A percentile compares a stretch with the other conserved stretches of the same genome.
Evolutionary conservation across 2,797 vertebrate species (phyloP).

Genomic region (Pampus argenteus): DNA sequence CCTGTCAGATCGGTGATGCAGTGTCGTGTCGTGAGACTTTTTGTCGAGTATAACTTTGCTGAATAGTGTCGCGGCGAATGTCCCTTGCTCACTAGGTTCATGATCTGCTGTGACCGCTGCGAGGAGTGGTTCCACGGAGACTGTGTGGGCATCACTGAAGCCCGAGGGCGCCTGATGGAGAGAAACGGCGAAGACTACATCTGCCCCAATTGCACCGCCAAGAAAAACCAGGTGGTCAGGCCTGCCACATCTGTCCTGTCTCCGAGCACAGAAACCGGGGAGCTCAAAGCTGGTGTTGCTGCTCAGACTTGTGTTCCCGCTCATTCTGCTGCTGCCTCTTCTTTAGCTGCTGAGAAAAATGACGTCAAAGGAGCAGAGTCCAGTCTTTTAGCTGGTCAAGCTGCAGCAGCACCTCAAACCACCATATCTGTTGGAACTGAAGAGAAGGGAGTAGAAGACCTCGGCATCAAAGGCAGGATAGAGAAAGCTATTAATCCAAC

Average conservation of each 20-base stretch:
- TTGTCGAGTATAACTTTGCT: constrained; percentile 5
- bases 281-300: constrained; percentile 48
- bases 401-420: not conserved
- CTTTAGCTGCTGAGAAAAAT: constrained; percentile 14
- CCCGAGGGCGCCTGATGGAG: constrained; percentile 95
- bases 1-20: not conserved
- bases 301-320: not conserved
- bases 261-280: constrained; percentile 77
- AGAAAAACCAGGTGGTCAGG: constrained; percentile 86
- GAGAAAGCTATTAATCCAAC: constrained; percentile 97
- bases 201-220: constrained; percentile 96
- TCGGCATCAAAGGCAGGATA: constrained; percentile 98
- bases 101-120: constrained; percentile 99
- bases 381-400: constrained; percentile 23
- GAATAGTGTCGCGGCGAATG: constrained; percentile 4
- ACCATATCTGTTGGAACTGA: constrained; percentile 54
- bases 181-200: constrained; percentile 98
- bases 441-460: constrained; percentile 85
- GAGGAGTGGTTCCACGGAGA: constrained; percentile 99
- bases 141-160: constrained; percentile 98
- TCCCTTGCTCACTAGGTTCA: constrained; percentile 89
- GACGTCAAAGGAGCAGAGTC: constrained; percentile 32
- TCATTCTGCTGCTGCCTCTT: not conserved
- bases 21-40: not conserved
- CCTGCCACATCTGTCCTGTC: constrained; percentile 68